Evolutionary conservation across 2,888 invertebrate species (phyloP), one percentile per base, ranked within the genome.

Genomic region (Falcaria lacertinaria): DNA sequence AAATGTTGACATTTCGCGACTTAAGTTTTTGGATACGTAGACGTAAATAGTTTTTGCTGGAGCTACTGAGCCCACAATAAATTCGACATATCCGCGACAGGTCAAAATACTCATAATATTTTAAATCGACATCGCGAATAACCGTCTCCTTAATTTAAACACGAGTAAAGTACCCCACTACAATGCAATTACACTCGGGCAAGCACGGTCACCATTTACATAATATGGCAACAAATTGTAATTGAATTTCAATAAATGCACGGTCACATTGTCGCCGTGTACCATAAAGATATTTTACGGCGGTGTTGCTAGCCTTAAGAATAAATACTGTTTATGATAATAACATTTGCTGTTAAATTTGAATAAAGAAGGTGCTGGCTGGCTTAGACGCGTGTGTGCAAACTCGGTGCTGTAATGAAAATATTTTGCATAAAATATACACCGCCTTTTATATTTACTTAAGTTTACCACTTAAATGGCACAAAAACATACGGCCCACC

Each of bases 171-270:
- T 7, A 28, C 7, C 11, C 11, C 11, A 19, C 19, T 28, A 28
- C 28, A 28, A 37, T 22, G 25, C 22, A 14, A 37, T 37, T 37
- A 37, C 15, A 22, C 25, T 37, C 14, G 19, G 19, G 13, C 25
- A 15, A 15, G 25, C 37, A 13, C 22, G 15, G 25, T 13, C 35
- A 17, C 22, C 14, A 36, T 37, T 37, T 25, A 22, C 22, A 37
- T 37, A 37, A 37, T 37, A 37, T 22, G 22, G 6, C 15, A 22
- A 37, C 37, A 37, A 37, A 37, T 37, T 37, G 37, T 22, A 37
- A 37, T 37, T 37, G 22, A 37, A 37, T 37, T 37, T 37, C 37
- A 37, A 37, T 37, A 22, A 37, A 37, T 22, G 37, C 37, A 6
- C 37, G 25, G 37, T 37, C 37, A 37, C 37, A 37, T 15, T 25